Evolutionary conservation across 53 echinoderm and acorn worm genomes (phyloP).

Genomic region (Arbacia lixula): DNA sequence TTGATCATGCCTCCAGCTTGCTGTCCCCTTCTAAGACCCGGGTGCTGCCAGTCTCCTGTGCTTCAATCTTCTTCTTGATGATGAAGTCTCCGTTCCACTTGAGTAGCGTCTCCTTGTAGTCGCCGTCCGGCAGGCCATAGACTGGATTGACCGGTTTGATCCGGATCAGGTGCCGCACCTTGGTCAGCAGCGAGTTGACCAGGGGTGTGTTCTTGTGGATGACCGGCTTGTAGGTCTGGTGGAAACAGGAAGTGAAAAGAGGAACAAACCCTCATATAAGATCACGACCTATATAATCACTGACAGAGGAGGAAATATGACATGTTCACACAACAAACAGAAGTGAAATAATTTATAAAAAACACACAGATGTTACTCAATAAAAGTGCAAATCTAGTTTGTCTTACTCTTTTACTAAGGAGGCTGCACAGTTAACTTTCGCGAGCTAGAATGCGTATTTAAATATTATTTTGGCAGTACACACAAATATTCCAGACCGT

Average conservation of each 20-base stretch:
- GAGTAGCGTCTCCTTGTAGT: slow-evolving; percentile 83
- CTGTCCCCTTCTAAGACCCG: too few relatives aligned
- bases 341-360: too few relatives aligned
- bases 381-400: neutral
- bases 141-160: slow-evolving; percentile 75
- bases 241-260: neutral
- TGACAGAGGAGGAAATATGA: too few relatives aligned
- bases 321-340: too few relatives aligned
- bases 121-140: slow-evolving; percentile 86
- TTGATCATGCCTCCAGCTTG: too few relatives aligned
- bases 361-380: neutral
- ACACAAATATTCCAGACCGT: too few relatives aligned
- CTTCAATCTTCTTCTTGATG: slow-evolving; percentile 72
- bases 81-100: slow-evolving; percentile 91
- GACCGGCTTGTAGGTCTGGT: slow-evolving; percentile 52
- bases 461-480: too few relatives aligned
- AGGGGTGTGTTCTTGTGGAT: slow-evolving; percentile 87
- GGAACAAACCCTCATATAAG: neutral
- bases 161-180: slow-evolving; percentile 81
- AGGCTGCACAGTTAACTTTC: too few relatives aligned
- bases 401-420: neutral
- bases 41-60: too few relatives aligned
- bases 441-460: too few relatives aligned
- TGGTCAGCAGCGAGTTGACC: slow-evolving; percentile 70
- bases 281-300: neutral